phyloP scores from a whole-genome alignment of 2,888 invertebrate genomes.

The Drosophila koepferae region DNA sequence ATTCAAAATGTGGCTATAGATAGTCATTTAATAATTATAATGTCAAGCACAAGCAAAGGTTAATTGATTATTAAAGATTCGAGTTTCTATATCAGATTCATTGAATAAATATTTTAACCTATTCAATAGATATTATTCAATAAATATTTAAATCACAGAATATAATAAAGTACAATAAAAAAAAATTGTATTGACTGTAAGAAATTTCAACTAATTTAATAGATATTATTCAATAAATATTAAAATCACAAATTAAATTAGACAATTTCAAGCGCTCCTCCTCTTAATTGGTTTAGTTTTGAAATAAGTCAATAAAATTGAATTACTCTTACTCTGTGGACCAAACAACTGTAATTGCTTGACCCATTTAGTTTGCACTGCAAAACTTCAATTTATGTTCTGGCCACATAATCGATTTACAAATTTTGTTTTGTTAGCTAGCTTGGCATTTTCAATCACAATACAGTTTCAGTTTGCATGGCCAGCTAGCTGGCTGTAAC shows the following conservation, averaged over 20 bases:
- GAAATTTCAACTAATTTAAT: not conserved
- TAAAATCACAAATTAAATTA: not conserved
- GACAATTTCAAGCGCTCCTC: not conserved
- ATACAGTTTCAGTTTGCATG: slow-evolving; percentile 14
- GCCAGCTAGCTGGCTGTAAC: slow-evolving; percentile 26
- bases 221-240: not conserved
- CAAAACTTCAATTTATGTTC: not conserved
- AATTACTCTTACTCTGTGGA: not conserved
- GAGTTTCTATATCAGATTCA: no score
- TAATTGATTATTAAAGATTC: no score
- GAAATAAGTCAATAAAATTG: not conserved
- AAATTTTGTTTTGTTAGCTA: not conserved
- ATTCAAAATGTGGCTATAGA: slow-evolving; percentile 9
- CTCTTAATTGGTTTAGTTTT: not conserved
- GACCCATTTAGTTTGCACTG: not conserved
- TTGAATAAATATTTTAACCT: accelerated
- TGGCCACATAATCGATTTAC: not conserved
- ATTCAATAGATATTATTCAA: not conserved
- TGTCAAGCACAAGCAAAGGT: no score
- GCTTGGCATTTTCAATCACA: slow-evolving; percentile 5
- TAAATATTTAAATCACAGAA: not conserved
- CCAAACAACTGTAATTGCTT: not conserved
- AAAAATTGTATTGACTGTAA: no score
- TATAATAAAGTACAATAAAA: not conserved
- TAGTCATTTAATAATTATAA: no score